Evolutionary conservation across 2,797 vertebrate genomes (phyloP).

Genomic region (Apogon hyalosoma): DNA sequence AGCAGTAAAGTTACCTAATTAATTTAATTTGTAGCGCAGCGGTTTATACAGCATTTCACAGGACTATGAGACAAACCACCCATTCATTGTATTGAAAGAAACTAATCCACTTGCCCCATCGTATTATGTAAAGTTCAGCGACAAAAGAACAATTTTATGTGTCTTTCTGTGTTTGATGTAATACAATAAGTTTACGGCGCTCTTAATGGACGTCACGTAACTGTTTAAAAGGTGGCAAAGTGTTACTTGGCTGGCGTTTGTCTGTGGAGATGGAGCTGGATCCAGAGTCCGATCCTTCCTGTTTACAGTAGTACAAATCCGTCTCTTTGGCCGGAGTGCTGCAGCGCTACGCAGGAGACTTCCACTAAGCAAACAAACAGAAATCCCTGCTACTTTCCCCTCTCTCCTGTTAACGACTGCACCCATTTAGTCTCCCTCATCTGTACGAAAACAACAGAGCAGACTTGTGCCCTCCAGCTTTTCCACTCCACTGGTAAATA

Average conservation of each 20-base stretch:
- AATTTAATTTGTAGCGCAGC: too few species aligned
- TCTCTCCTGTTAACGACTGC: conserved; percentile 60
- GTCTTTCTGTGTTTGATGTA: conserved; percentile 18
- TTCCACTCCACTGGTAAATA: conserved; percentile 70
- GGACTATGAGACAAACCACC: too few species aligned
- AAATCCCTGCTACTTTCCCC: conserved; percentile 63
- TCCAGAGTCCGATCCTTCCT: conserved; percentile 58
- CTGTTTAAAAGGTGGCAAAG: conserved; percentile 27
- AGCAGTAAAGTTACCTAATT: too few species aligned
- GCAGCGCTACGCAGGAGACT: conserved; percentile 64
- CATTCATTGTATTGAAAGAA: too few species aligned
- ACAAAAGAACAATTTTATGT: too few species aligned
- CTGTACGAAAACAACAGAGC: conserved; percentile 68
- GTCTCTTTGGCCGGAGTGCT: conserved; percentile 56
- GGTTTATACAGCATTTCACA: too few species aligned
- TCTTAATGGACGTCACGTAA: conserved; percentile 1
- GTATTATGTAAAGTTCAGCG: too few species aligned
- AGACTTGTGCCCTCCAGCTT: conserved; percentile 60
- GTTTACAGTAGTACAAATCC: conserved; percentile 71
- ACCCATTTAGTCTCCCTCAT: conserved; percentile 64
- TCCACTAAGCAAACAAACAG: conserved; percentile 74
- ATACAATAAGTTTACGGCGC: neutral
- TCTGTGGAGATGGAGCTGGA: conserved; percentile 40
- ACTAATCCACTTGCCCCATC: too few species aligned
- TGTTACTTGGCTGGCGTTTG: conserved; percentile 31